phyloP scores from a whole-genome alignment of 2,888 invertebrate species.

The Macroteleia sp. region DNA sequence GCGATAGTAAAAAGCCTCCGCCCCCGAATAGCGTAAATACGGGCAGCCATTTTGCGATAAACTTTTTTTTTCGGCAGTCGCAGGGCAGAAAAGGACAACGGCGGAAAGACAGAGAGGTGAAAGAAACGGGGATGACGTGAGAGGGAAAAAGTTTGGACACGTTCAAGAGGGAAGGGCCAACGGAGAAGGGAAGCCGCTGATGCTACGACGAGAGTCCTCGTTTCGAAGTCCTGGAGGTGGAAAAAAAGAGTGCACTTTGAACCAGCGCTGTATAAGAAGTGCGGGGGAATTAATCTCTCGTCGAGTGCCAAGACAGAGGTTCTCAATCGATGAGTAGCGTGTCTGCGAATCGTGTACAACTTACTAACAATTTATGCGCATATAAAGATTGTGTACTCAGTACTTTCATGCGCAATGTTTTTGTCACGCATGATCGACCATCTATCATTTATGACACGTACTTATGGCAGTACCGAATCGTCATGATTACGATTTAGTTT shows the following conservation, averaged over 20 bases:
- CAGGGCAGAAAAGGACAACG: too few relatives aligned
- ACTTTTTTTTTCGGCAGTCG: slow-evolving; percentile 76
- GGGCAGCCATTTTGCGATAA: slow-evolving; percentile 83
- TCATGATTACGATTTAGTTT: too few relatives aligned
- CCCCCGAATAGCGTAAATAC: slow-evolving; percentile 83
- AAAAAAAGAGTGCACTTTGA: slow-evolving; percentile 60
- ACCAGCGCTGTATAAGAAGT: slow-evolving; percentile 51
- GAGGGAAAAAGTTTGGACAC: slow-evolving; percentile 79
- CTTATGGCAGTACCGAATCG: too few relatives aligned
- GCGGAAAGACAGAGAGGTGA: slow-evolving; percentile 22
- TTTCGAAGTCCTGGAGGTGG: slow-evolving; percentile 39
- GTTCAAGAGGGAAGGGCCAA: slow-evolving; percentile 72
- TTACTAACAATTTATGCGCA: too few relatives aligned
- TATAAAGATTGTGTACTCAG: too few relatives aligned
- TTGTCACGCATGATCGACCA: too few relatives aligned
- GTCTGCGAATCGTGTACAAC: too few relatives aligned
- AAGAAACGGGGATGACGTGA: slow-evolving; percentile 44
- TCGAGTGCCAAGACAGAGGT: slow-evolving; percentile 64
- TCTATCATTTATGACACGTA: too few relatives aligned
- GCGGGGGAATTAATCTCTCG: slow-evolving; percentile 73
- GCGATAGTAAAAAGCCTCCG: slow-evolving; percentile 74
- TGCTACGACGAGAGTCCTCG: slow-evolving; percentile 50
- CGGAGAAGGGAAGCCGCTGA: slow-evolving; percentile 25
- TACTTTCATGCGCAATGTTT: too few relatives aligned
- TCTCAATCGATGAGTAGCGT: slow-evolving; percentile 65